These are phyloP conservation scores for Cinclus cinclus DNA, from an alignment of 2,113 vertebrate genomes.

Conservation along the genomic window DNA sequence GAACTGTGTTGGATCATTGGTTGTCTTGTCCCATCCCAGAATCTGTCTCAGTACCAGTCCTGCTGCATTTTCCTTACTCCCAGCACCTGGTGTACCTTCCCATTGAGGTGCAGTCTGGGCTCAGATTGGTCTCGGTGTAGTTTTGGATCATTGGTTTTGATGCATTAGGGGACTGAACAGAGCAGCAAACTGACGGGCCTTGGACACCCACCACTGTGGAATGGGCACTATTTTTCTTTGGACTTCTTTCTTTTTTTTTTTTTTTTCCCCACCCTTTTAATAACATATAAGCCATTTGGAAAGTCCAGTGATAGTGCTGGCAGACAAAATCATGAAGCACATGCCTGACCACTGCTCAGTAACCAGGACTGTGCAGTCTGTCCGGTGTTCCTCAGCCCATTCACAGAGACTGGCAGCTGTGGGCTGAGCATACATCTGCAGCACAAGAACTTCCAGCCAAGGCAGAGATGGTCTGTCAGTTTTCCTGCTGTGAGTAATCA, in stretches of 20 bases:
- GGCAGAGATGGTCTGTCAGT: background rate
- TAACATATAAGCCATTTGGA: background rate
- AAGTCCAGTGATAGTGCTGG: background rate
- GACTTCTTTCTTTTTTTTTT: background rate
- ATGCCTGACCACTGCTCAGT: background rate
- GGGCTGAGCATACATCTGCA: background rate
- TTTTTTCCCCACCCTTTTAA: background rate
- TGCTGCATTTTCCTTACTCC: background rate
- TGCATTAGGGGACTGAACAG: background rate
- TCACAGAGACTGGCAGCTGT: background rate
- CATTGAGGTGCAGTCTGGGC: background rate
- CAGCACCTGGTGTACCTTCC: background rate
- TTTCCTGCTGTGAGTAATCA: background rate
- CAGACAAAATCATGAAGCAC: background rate
- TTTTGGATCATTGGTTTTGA: background rate
- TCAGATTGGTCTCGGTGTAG: background rate
- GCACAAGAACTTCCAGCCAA: constrained; percentile 2
- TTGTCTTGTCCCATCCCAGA: background rate
- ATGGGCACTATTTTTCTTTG: background rate
- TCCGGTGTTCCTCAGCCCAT: background rate
- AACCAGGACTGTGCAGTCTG: background rate
- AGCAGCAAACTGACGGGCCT: background rate
- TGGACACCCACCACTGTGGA: background rate
- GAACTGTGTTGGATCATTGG: background rate
- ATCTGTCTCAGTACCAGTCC: background rate